Evolutionary conservation across 2,888 invertebrate genomes (phyloP), one percentile per base, ranked within the genome.

Genomic region (Pomacea canaliculata): DNA sequence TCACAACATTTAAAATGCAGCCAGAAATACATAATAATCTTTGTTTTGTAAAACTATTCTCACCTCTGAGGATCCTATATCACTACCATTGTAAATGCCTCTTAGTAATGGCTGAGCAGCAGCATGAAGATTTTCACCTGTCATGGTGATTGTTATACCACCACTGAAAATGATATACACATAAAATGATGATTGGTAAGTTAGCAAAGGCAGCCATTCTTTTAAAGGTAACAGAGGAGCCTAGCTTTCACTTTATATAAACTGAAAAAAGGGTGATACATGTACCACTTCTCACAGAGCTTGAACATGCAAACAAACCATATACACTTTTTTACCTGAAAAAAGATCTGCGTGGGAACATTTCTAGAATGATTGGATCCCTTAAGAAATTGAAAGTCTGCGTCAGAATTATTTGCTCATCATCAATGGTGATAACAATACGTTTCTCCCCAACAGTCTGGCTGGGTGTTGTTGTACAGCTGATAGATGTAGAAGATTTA

Each of bases 101-200:
- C 37, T 71, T 70, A 83, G 51, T 9, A 71, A 8, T 9, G 82
- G 82, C 12, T 23, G 13, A 9, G 71, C 79, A 48, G 81, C 81
- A 16, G 82, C 76, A 79, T 91, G 81, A 18, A 91, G 82, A 77
- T 91, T 86, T 16, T 76, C 79, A 3, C 91, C 91, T 5, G 46
- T 79, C 1, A 91, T 85, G 0, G 83, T 87, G 9, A 91, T 81
- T 19, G 77, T 85, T 4, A 89, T 88, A 0, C 89, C 89, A 4
- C 89, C 89, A 82, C 89, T 90, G 81, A n/a, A 37, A 37, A 37
- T 37, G 37, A 37, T 37, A 1, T 37, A 5, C 0, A 37, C 4
- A 23, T 23, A 23, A 37, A 37, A 37, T 1, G 0, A 83, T 87
- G 9, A 91, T 81, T 19, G 76, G 84, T 37, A 37, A 37, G 37